Evolutionary conservation across 1,140 invertebrate species (phyloP).

Genomic region (Platyscapa corneri): DNA sequence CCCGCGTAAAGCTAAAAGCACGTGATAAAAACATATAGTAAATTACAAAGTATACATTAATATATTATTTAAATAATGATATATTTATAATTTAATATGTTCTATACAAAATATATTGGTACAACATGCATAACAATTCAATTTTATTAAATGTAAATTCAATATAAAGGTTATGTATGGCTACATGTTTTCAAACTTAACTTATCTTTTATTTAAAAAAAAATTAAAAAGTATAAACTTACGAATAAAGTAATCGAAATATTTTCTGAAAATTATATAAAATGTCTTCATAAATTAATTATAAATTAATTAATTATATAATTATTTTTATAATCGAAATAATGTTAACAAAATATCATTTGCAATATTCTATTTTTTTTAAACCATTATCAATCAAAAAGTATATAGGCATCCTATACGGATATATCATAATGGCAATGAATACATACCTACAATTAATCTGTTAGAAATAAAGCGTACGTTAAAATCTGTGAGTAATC

Average conservation of each 20-base stretch:
- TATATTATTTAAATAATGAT: not conserved
- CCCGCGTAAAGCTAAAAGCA: not conserved
- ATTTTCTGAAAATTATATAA: not conserved
- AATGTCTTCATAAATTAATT: not conserved
- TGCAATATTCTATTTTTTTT: not conserved
- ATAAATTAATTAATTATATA: not conserved
- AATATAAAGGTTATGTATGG: not conserved
- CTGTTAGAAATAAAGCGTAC: conserved; percentile 70
- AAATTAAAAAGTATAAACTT: not conserved
- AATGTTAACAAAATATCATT: conserved; percentile 6
- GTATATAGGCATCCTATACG: conserved; percentile 25
- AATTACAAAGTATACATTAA: not conserved
- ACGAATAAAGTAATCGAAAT: not conserved
- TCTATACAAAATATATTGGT: not conserved
- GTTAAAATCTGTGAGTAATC: conserved; percentile 67
- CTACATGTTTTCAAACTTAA: not conserved
- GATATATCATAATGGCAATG: conserved; percentile 51
- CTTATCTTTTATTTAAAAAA: no score
- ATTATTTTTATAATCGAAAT: not conserved
- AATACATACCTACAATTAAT: conserved; percentile 56
- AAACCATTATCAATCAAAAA: conserved; percentile 2
- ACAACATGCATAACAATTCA: not conserved
- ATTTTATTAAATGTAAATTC: not conserved
- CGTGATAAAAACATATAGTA: not conserved
- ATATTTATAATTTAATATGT: not conserved